These are phyloP conservation scores for Neotoxoptera formosana DNA, from an alignment of 1,140 invertebrate genomes.

Conservation along the genomic window DNA sequence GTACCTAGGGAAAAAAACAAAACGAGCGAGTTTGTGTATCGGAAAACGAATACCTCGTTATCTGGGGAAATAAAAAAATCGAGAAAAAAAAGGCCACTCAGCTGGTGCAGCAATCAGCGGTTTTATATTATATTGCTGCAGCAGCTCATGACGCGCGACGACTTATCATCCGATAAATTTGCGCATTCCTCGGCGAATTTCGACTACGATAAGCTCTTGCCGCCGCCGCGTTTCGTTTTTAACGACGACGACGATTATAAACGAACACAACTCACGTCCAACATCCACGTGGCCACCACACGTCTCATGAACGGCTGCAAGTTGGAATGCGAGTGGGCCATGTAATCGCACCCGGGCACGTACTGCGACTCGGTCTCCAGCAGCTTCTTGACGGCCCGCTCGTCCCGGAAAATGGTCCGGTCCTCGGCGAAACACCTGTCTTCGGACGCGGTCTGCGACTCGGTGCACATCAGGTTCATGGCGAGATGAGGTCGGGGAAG, in stretches of 20 bases:
- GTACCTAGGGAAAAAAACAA: background rate
- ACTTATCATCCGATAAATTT: background rate
- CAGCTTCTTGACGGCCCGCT: constrained; percentile 29
- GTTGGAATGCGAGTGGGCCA: constrained; percentile 74
- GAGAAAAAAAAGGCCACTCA: constrained; percentile 17
- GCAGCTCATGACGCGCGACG: background rate
- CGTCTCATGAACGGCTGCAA: constrained; percentile 81
- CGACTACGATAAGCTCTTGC: background rate
- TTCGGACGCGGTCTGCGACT: constrained; percentile 34
- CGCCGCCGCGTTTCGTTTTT: background rate
- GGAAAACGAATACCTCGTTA: background rate
- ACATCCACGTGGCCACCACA: constrained; percentile 82
- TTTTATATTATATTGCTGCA: background rate
- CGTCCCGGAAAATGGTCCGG: constrained; percentile 45
- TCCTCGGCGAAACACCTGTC: constrained; percentile 53
- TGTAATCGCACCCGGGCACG: constrained; percentile 75
- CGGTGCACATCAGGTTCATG: constrained; percentile 50
- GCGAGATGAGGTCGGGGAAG: background rate
- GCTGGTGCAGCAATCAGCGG: constrained; percentile 33
- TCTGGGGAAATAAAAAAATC: background rate
- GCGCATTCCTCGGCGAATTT: background rate
- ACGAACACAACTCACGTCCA: constrained; percentile 71
- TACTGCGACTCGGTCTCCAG: constrained; percentile 50
- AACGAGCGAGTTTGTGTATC: background rate
- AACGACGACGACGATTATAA: background rate